Evolutionary conservation across 35 echinoderm and acorn worm species (phyloP), one percentile per base, ranked within the genome.

Genomic region (Diadema setosum): DNA sequence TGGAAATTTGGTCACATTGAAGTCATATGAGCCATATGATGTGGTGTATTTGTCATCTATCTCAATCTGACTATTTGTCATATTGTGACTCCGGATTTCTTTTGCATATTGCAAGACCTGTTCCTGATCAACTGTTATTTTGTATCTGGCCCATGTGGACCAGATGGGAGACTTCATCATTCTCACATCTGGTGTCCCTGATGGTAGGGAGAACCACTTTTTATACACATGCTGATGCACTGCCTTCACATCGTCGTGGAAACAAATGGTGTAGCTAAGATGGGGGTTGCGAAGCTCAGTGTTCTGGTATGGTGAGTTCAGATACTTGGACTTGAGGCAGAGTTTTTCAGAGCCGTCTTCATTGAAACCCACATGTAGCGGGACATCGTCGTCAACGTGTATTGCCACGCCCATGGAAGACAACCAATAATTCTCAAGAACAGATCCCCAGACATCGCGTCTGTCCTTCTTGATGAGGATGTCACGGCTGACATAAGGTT

Each of bases 341-440:
- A 97, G 8, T 11, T 32, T 58, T 35, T 88, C 76, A 5, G 85
- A 84, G 45, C 83, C 64, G 20, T 93, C 81, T 8, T 89, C 81
- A 49, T 97, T 97, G 14, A 91, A 55, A 31, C 91, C 76, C 1
- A 97, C 80, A 46, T 93, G 87, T 2, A 97, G 87, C 15, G 95
- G 95, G 11, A 87, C 45, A 39, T 92, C 90, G 17, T 90, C 75
- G 81, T 97, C 82, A 34, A 97, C 87, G 1, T 82, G 4, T 50
- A 97, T 39, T 4, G 91, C 83, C 12, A 93, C 45, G 42, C 95
- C 95, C 25, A 15, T 29, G 30, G 90, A 93, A 46, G 83, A 90
- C 58, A 97, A 75, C 95, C 95, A 97, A 56, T 86, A 90, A 21
- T 85, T 80, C 39, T 97, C 95, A 11, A 96, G 33, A 29, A 96